Percentiles rank a stretch among this genome's conserved stretches.
Conservation (phyloP, 2,113 vertebrate genomes). For the Elaphurus davidianus region DNA sequence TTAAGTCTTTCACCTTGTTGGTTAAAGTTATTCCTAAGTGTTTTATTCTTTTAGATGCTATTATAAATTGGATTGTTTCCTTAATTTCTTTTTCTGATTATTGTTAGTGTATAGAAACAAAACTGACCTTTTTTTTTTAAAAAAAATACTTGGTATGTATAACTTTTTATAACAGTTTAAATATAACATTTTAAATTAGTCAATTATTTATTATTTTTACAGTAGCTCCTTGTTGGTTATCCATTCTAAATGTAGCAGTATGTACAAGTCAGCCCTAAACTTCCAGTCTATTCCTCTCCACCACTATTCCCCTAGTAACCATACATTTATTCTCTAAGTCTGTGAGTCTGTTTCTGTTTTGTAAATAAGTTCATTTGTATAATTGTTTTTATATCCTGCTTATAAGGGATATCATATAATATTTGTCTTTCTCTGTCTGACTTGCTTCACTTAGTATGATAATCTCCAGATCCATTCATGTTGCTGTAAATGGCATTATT, state of each 20-base stretch:
- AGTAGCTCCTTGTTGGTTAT: background rate
- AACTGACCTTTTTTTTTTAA: background rate
- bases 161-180: background rate
- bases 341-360: background rate
- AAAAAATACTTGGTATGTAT: background rate
- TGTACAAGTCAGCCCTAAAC: background rate
- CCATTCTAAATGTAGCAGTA: background rate
- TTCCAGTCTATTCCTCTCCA: no score
- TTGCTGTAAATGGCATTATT: background rate
- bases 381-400: background rate
- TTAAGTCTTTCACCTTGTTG: background rate
- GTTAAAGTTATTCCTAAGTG: background rate
- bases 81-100: background rate
- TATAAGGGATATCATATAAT: background rate
- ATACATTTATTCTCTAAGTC: background rate
- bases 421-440: background rate
- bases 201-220: background rate
- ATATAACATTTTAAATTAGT: background rate
- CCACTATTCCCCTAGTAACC: background rate
- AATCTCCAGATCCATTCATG: background rate
- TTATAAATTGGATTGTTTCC: background rate
- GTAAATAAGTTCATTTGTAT: background rate
- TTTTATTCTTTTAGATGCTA: background rate
- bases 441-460: background rate
- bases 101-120: background rate